phyloP scores from a whole-genome alignment of 2,888 invertebrate species.

The Gortyna flavago region DNA sequence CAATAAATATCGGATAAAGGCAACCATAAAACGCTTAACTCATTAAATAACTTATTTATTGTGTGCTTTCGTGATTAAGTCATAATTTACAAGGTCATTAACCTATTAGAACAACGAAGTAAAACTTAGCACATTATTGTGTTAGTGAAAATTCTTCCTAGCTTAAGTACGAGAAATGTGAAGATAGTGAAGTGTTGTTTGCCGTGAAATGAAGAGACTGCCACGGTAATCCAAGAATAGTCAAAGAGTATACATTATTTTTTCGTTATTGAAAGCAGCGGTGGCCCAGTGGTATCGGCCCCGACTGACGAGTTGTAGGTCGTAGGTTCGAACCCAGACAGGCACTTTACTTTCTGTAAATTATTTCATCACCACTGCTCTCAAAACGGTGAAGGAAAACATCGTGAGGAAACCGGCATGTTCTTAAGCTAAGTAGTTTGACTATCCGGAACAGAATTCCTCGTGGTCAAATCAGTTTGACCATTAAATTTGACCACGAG shows the following conservation, averaged over 20 bases:
- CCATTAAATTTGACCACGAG: too few species aligned
- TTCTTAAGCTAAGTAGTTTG: too few species aligned
- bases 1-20: conserved; percentile 45
- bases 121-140: conserved; percentile 29
- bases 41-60: conserved; percentile 36
- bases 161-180: background rate
- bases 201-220: background rate
- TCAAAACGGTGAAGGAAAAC: too few species aligned
- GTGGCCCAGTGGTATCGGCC: too few species aligned
- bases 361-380: too few species aligned
- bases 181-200: background rate
- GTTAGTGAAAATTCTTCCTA: background rate
- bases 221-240: background rate
- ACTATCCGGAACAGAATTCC: too few species aligned
- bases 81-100: conserved; percentile 43
- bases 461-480: too few species aligned
- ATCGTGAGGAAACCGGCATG: too few species aligned
- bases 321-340: too few species aligned
- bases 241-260: background rate
- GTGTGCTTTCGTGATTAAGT: conserved; percentile 36
- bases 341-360: too few species aligned
- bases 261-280: too few species aligned
- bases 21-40: conserved; percentile 40
- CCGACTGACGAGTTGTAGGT: too few species aligned
- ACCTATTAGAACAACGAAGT: conserved; percentile 36